phyloP scores from a whole-genome alignment of 1,140 invertebrate genomes.

The Mylabris phalerata region DNA sequence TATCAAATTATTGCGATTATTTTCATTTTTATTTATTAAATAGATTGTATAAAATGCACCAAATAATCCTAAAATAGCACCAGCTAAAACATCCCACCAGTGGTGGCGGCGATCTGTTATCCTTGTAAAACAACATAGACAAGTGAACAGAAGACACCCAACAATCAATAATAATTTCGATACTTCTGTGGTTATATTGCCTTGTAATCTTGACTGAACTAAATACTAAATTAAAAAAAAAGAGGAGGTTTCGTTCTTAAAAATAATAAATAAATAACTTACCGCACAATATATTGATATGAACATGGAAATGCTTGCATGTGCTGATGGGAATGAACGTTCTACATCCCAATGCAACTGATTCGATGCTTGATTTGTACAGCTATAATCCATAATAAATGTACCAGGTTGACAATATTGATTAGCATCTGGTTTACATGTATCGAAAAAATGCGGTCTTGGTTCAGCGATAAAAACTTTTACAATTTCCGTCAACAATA shows the following conservation, averaged over 20 bases:
- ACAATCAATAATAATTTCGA: constrained; percentile 56
- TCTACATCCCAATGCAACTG: constrained; percentile 56
- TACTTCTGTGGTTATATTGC: constrained; percentile 45
- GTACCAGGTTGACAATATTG: constrained; percentile 51
- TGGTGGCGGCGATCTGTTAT: constrained; percentile 67
- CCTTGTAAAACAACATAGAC: constrained; percentile 57
- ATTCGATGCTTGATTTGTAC: constrained; percentile 51
- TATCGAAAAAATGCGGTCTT: constrained; percentile 65
- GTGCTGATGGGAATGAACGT: constrained; percentile 72
- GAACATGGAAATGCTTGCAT: constrained; percentile 63
- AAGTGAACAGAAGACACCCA: constrained; percentile 51
- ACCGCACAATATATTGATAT: constrained; percentile 62
- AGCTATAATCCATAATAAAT: constrained; percentile 55
- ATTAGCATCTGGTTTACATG: constrained; percentile 56
- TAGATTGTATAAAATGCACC: constrained; percentile 34
- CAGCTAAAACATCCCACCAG: constrained; percentile 70
- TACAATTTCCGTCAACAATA: constrained; percentile 46
- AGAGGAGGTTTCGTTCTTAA: constrained; percentile 12
- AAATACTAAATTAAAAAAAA: constrained; percentile 51
- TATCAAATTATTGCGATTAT: too few species aligned
- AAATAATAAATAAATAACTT: constrained; percentile 43
- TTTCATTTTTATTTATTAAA: too few species aligned
- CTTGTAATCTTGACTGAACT: constrained; percentile 53
- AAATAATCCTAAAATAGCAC: constrained; percentile 50
- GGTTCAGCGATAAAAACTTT: constrained; percentile 62